Evolutionary conservation across 2,888 invertebrate species (phyloP).

Genomic region (Dione vanillae): DNA sequence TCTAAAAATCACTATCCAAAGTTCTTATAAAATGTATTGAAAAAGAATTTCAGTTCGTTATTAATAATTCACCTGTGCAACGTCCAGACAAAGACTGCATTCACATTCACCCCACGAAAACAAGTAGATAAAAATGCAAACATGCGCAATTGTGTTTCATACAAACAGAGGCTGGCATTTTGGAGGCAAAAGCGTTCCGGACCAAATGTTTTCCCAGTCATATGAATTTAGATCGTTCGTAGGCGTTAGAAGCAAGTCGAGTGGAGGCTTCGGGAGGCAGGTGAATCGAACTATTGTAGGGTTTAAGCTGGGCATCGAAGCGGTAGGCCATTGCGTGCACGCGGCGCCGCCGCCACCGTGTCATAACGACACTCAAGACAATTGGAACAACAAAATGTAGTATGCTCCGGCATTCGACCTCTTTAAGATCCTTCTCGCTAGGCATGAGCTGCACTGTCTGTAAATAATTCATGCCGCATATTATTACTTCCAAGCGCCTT

Average conservation of each 20-base stretch:
- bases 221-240: constrained; percentile 80
- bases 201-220: constrained; percentile 77
- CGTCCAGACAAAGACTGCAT: constrained; percentile 75
- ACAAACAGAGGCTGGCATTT: constrained; percentile 68
- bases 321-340: constrained; percentile 55
- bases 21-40: constrained; percentile 25
- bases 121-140: constrained; percentile 83
- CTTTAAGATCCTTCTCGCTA: constrained; percentile 41
- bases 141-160: constrained; percentile 80
- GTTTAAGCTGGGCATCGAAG: constrained; percentile 51
- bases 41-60: constrained; percentile 32
- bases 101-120: constrained; percentile 81
- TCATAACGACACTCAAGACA: constrained; percentile 40
- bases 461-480: constrained; percentile 47
- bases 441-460: constrained; percentile 44
- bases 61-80: constrained; percentile 68
- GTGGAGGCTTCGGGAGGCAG: constrained; percentile 70
- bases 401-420: constrained; percentile 36
- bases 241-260: constrained; percentile 71
- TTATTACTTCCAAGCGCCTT: constrained; percentile 43
- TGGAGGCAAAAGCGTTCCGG: constrained; percentile 65
- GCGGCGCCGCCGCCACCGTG: constrained; percentile 47
- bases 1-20: not conserved
- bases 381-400: constrained; percentile 40
- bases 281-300: constrained; percentile 71